These are phyloP conservation scores for Fratercula arctica DNA, from an alignment of 2,797 vertebrate genomes.

Conservation along the genomic window DNA sequence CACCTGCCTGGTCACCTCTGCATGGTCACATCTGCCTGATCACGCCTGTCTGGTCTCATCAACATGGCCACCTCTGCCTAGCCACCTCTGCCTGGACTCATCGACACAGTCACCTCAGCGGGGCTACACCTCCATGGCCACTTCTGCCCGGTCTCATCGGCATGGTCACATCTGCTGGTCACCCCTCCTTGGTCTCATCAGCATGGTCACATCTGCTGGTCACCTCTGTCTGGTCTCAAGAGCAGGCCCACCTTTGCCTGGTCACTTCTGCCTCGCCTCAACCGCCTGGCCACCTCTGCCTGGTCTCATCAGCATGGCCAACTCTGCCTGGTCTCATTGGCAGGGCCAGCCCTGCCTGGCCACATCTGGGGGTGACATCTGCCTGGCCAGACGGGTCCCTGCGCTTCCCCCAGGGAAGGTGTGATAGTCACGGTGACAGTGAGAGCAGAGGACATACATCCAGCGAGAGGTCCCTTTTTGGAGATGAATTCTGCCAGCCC, in stretches of 20 bases:
- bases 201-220: background rate
- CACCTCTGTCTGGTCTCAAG: background rate
- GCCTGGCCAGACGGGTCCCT: background rate
- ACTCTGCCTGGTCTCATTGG: background rate
- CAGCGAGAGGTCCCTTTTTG: background rate
- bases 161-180: background rate
- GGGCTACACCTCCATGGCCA: too few species aligned
- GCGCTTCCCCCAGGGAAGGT: too few species aligned
- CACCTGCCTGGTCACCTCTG: background rate
- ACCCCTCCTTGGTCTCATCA: too few species aligned
- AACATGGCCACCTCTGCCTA: background rate
- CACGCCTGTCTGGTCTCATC: background rate
- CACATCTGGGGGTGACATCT: background rate
- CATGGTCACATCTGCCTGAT: background rate
- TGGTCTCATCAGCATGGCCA: background rate
- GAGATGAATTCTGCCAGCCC: background rate
- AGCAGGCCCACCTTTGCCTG: too few species aligned
- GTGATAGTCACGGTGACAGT: accelerated
- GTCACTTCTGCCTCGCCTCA: background rate
- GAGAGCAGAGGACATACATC: background rate
- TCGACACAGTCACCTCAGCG: too few species aligned
- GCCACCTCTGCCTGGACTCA: background rate
- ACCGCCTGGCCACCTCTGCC: background rate
- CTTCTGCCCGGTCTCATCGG: too few species aligned
- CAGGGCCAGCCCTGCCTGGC: background rate